These are phyloP conservation scores for Plebejus melissa DNA, from an alignment of 2,888 invertebrate species.

Conservation along the genomic window DNA sequence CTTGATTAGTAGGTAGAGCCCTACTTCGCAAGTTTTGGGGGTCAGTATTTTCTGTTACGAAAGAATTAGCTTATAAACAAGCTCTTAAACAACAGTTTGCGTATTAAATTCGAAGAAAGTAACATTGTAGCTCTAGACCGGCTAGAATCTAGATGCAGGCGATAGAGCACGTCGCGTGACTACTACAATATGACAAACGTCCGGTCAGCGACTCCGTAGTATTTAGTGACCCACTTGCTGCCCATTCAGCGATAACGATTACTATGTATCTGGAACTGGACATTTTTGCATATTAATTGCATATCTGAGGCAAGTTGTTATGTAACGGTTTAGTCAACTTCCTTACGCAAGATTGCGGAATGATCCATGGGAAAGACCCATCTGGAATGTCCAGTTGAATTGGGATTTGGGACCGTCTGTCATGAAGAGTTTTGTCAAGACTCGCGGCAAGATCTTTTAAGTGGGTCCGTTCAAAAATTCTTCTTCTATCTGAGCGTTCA, in stretches of 20 bases:
- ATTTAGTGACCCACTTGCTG: slow-evolving; percentile 4
- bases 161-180: slow-evolving; percentile 15
- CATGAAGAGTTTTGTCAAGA: no score
- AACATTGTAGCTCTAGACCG: neutral
- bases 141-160: neutral
- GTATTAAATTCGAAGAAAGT: neutral
- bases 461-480: no score
- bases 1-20: no score
- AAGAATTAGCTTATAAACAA: neutral
- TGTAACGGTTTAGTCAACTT: neutral
- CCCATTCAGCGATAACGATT: neutral
- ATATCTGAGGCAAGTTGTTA: neutral
- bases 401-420: no score
- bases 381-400: neutral
- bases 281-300: slow-evolving; percentile 16
- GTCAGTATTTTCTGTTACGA: no score
- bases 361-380: neutral
- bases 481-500: no score
- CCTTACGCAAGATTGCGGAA: neutral
- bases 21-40: no score
- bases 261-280: slow-evolving; percentile 9
- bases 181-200: slow-evolving; percentile 5
- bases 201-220: slow-evolving; percentile 16
- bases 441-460: no score
- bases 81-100: neutral